Conservation (phyloP, 2,797 vertebrate species). For the Galagoides demidoff region DNA sequence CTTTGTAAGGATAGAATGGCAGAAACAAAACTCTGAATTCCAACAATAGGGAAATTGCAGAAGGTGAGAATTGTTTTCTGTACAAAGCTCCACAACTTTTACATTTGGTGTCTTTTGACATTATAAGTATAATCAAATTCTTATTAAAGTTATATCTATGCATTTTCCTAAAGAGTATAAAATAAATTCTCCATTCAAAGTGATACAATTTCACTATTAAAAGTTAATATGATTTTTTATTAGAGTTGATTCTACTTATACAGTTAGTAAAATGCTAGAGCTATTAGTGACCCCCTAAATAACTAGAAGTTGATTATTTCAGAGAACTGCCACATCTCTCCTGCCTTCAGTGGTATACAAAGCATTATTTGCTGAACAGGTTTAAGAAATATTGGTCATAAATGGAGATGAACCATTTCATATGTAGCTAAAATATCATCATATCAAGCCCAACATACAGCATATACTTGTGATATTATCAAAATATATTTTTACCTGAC, state of each 20-base stretch:
- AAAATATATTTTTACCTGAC: slow-evolving; percentile 11
- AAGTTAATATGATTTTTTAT: neutral
- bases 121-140: neutral
- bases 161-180: neutral
- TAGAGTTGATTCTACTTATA: neutral
- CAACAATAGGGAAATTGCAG: slow-evolving; percentile 33
- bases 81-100: slow-evolving; percentile 28
- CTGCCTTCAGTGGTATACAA: neutral
- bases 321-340: neutral
- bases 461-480: neutral
- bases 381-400: neutral
- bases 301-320: neutral
- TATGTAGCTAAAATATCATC: slow-evolving; percentile 35
- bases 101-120: neutral
- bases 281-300: neutral
- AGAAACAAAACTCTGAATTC: slow-evolving; percentile 63
- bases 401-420: neutral
- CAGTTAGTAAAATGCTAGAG: neutral
- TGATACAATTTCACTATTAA: neutral
- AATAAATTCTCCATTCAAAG: neutral
- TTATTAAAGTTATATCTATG: slow-evolving; percentile 47
- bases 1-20: slow-evolving; percentile 40
- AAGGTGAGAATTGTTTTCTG: slow-evolving; percentile 51
- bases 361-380: slow-evolving; percentile 10
- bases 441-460: neutral